phyloP scores from a whole-genome alignment of 2,888 invertebrate genomes.

The Eristalinus sepulchralis region DNA sequence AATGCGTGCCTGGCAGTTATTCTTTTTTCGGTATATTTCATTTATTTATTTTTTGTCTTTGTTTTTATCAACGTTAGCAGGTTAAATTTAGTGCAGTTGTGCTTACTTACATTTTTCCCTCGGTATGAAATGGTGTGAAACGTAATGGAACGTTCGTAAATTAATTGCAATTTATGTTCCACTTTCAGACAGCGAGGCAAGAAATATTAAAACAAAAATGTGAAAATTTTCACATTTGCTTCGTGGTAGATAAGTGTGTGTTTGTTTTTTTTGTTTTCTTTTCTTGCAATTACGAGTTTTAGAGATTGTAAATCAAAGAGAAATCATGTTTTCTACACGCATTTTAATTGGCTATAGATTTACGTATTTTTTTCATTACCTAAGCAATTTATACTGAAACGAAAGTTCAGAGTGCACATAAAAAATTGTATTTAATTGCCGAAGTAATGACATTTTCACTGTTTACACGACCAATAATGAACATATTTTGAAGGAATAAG shows the following conservation, averaged over 20 bases:
- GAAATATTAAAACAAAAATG: not conserved
- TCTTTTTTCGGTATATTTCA: slow-evolving; percentile 16
- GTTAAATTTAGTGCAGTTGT: not conserved
- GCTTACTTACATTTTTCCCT: not conserved
- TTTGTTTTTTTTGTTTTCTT: not conserved
- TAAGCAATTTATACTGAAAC: not conserved
- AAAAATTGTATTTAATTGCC: not conserved
- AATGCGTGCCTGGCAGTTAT: slow-evolving; percentile 45
- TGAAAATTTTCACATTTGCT: not conserved
- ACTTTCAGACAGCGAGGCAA: not conserved
- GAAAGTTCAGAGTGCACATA: not conserved
- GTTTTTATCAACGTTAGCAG: not conserved
- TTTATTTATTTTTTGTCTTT: not conserved
- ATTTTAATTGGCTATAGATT: not conserved
- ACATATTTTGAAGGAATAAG: not conserved
- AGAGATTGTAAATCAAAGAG: slow-evolving; percentile 2
- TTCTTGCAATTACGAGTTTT: not conserved
- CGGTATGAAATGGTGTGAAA: slow-evolving; percentile 46
- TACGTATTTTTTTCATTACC: not conserved
- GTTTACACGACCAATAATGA: not conserved
- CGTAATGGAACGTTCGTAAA: slow-evolving; percentile 59
- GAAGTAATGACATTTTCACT: not conserved
- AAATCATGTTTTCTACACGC: not conserved
- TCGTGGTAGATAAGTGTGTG: not conserved
- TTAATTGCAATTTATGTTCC: slow-evolving; percentile 55